Evolutionary conservation across 2,113 vertebrate species (phyloP), one percentile per base, ranked within the genome.

Genomic region (Oreotrochilus melanogaster): DNA sequence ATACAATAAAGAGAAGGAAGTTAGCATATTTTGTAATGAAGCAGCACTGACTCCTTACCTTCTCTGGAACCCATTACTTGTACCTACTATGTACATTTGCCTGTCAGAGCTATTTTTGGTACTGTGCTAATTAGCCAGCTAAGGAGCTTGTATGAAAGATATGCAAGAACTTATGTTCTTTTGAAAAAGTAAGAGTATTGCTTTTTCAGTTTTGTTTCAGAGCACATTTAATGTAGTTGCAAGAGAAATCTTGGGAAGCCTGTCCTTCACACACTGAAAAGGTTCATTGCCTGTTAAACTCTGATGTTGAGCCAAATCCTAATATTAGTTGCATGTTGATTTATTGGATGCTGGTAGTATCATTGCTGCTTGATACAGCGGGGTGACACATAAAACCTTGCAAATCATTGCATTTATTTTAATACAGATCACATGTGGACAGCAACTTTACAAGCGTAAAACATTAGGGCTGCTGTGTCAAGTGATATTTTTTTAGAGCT

Each of bases 401-500:
- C 56, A 71, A 67, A 30, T 72, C 27, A 23, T 27, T 74, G 43
- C 17, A n/a, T 89, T 84, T 72, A 31, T 81, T 89, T 91, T 48
- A 33, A 8, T 81, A 18, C 0, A 2, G 65, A 25, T 85, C 3
- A 0, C 25, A 14, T 27, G 62, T 39, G 74, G 54, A n/a, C 60
- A 88, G 33, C 37, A 65, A 9, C 42, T 16, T 74, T 73, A n/a
- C 7, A 72, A 57, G 31, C 28, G 18, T 61, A 54, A 72, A 89
- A 22, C 1, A 1, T 72, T 33, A 33, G 0, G 2, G 51, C 58
- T 91, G 31, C 62, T 70, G 5, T n/a, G 28, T 42, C 56, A 61
- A 30, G 43, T 47, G 10, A 1, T 37, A 37, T 37, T 61, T 3
- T 18, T 54, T 42, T 75, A 67, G 35, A 2, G 0, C 1, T 0